These are phyloP conservation scores for Oscarella lobularis DNA, from an alignment of 37 sponge, comb jelly and placozoan species.

Conservation along the genomic window DNA sequence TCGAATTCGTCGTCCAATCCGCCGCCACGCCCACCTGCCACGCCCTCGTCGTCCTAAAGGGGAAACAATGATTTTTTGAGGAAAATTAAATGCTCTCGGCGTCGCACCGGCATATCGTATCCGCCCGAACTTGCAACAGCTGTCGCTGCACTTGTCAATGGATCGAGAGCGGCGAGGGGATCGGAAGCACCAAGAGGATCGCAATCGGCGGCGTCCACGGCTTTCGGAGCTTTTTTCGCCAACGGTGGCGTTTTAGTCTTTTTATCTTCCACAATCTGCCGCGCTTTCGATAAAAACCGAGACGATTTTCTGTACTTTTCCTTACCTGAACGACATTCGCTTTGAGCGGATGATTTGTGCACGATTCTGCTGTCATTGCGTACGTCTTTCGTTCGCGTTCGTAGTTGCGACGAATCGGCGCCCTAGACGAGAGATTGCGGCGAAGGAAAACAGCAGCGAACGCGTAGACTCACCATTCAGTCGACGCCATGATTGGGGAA, in stretches of 20 bases:
- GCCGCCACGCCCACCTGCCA: not conserved
- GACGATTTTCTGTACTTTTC: not conserved
- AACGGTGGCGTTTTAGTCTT: not conserved
- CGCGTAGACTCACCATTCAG: no score
- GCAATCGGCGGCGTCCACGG: not conserved
- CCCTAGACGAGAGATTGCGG: no score
- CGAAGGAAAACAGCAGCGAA: no score
- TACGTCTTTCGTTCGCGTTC: not conserved
- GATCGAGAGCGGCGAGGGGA: not conserved
- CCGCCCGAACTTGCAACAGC: not conserved
- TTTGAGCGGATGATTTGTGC: not conserved
- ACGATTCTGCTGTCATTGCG: not conserved
- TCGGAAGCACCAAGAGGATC: not conserved
- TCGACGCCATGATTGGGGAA: no score
- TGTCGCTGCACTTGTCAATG: not conserved
- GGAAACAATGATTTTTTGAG: slow-evolving; percentile 3
- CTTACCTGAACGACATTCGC: not conserved
- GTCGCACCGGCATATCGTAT: not conserved
- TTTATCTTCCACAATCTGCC: not conserved
- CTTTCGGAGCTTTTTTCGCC: not conserved
- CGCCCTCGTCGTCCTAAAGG: not conserved
- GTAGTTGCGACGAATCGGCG: no score
- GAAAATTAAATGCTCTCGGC: slow-evolving; percentile 7
- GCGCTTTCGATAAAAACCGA: not conserved
- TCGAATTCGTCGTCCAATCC: slow-evolving; percentile 31